A percentile compares a stretch with the other conserved stretches of the same genome.
These are phyloP conservation scores for Oryzias javanicus DNA, from an alignment of 2,113 vertebrate genomes.

Conservation along the genomic window DNA sequence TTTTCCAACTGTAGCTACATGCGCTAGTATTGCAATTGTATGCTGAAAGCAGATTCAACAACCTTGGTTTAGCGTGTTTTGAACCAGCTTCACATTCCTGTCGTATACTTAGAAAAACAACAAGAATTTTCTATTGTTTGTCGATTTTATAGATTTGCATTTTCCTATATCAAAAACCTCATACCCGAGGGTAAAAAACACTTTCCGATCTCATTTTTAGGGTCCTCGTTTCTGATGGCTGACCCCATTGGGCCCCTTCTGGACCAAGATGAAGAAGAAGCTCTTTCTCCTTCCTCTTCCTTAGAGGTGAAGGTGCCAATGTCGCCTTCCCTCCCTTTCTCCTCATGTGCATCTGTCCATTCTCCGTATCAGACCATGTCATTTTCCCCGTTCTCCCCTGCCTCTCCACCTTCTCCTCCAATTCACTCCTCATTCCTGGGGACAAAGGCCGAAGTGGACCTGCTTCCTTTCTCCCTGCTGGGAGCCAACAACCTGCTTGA, in stretches of 20 bases:
- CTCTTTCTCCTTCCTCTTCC: constrained; percentile 71
- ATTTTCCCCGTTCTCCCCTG: constrained; percentile 41
- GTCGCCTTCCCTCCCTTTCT: constrained; percentile 69
- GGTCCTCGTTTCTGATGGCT: constrained; percentile 92
- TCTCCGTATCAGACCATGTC: constrained; percentile 51
- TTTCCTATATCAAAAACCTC: too few relatives aligned
- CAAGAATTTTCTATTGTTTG: too few relatives aligned
- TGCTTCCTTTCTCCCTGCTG: constrained; percentile 79
- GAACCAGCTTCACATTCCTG: too few relatives aligned
- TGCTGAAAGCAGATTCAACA: too few relatives aligned
- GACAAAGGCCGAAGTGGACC: constrained; percentile 56
- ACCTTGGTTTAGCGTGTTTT: too few relatives aligned
- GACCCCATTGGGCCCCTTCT: constrained; percentile 88
- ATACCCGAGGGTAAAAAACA: too few relatives aligned
- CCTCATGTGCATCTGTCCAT: constrained; percentile 52
- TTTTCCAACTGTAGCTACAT: too few relatives aligned
- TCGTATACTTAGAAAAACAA: too few relatives aligned
- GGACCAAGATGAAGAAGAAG: constrained; percentile 85
- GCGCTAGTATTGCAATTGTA: too few relatives aligned
- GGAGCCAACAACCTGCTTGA: constrained; percentile 76
- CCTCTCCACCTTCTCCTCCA: constrained; percentile 44
- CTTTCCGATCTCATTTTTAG: constrained; percentile 27
- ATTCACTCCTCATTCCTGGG: constrained; percentile 31
- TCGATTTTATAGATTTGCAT: too few relatives aligned
- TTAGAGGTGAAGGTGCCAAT: constrained; percentile 80